Base-by-base conservation (phyloP, 2,113 vertebrate genomes). In the Etheostoma spectabile region DNA sequence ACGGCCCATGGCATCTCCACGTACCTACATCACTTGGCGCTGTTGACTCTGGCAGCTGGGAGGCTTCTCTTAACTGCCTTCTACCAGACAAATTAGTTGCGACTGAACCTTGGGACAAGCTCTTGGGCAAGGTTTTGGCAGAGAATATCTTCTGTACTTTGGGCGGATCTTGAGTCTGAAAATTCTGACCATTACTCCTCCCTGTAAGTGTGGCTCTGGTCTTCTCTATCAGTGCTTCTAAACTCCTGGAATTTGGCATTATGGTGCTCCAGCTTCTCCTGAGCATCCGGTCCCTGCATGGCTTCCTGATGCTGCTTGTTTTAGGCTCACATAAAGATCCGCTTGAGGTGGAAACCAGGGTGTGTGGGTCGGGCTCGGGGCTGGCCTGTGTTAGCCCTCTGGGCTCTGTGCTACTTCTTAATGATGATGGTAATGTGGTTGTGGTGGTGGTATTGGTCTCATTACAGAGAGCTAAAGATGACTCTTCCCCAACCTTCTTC, bases 391-490 rank as follows among this genome's bases (percentile, higher is more conserved):
- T 96, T 96, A 95, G 96, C 96, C 96, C 94, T 87, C 95, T 95
- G 94, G 95, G 94, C 95, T 96, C 95, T 95, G 95, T 96, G 96
- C 96, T 96, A 95, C 92, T 93, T 89, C 45, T 86, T 90, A 89
- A 87, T 84, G 88, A 89, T 79, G 86, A 88, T 87, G 90, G 90
- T 95, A 96, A 93, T 91, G 92, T 95, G 96, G 96, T 96, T 96
- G 95, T 96, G 95, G 96, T 95, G 96, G 96, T 95, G 95, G 78
- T 80, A 95, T 96, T 94, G 93, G 93, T 95, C 94, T 97, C 95
- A 95, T 94, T 95, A 95, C 94, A 96, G 95, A 96, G 95, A 95
- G 95, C 94, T 94, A 96, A 96, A 96, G 96, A 95, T 95, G 96
- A 94, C 92, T 96, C 96, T 96, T 93, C 94, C 96, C 95, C 96